Evolutionary conservation across 2,888 invertebrate genomes (phyloP), one percentile per base, ranked within the genome.

Genomic region (Drosophila aldrichi): DNA sequence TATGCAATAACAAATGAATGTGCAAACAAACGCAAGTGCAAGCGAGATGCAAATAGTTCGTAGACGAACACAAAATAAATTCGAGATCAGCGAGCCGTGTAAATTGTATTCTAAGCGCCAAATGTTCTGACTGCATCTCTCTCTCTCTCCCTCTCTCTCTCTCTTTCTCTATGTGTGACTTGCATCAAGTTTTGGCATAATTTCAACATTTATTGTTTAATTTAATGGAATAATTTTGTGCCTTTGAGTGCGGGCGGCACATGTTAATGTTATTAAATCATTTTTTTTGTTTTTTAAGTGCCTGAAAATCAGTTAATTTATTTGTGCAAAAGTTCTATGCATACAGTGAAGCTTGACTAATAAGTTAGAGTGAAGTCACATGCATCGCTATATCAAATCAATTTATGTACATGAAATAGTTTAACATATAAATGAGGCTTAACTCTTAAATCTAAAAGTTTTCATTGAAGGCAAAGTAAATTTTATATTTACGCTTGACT

Each of bases 221-320:
- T 89, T 84, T 71, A 78, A 84, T 81, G 78, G 72, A 73, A 71
- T 69, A 82, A 84, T 72, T 72, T 73, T 59, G 7, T 69, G 66
- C 65, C 61, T 73, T 66, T 66, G 32, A 48, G 52, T 36, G 60
- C 38, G 61, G 32, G 25, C 48, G 38, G 34, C 48, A 51, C 40
- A 38, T 32, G 41, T 49, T 63, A 71, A 72, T 60, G 71, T 52
- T 76, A 81, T 87, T 87, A 83, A 89, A 89, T 89, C 74, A 83
- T 76, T 73, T 87, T 83, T 83, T 79, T 65, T 81, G 74, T 73
- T 87, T 83, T 83, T 79, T 65, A 84, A 87, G 74, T 87, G 74
- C 74, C 69, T 55, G 74, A 65, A 72, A 70, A 60, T 83, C 68
- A 80, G 84, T 82, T 65, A 82, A 84, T 88, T 87, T 84, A 80